These are phyloP conservation scores for Himalopsyche japonica DNA, from an alignment of 2,888 invertebrate species.

Conservation along the genomic window DNA sequence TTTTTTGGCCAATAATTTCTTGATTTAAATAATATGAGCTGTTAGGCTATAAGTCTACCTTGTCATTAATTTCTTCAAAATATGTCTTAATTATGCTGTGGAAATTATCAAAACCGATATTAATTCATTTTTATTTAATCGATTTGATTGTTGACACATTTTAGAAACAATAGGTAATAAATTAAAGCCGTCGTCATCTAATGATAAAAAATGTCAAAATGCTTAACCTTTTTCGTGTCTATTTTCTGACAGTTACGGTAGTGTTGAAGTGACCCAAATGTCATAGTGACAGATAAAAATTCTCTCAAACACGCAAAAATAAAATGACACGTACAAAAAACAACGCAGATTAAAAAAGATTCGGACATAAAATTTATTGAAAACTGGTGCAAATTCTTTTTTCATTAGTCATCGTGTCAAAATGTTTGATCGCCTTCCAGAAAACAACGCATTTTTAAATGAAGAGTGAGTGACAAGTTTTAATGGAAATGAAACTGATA, in stretches of 20 bases:
- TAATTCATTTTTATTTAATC: too few relatives aligned
- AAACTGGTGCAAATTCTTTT: neutral
- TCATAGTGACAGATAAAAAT: neutral
- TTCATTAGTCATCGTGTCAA: neutral
- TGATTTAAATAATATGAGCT: too few relatives aligned
- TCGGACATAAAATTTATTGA: neutral
- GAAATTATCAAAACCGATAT: neutral
- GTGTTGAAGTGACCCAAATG: neutral
- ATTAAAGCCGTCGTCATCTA: neutral
- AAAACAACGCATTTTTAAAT: slow-evolving; percentile 15
- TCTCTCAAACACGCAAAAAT: neutral
- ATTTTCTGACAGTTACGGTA: neutral
- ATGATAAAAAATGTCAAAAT: neutral
- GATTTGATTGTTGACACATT: too few relatives aligned
- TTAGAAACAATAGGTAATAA: too few relatives aligned
- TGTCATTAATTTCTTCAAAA: too few relatives aligned
- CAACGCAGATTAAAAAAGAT: neutral
- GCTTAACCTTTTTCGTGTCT: neutral
- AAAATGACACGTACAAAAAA: neutral
- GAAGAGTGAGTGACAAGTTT: slow-evolving; percentile 13
- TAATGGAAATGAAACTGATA: slow-evolving; percentile 6
- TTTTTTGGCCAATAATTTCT: too few relatives aligned
- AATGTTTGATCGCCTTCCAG: neutral
- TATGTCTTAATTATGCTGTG: too few relatives aligned
- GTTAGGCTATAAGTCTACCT: too few relatives aligned